A percentile compares a stretch with the other conserved stretches of the same genome.
Evolutionary conservation across 2,113 vertebrate species (phyloP).

Genomic region (Picathartes gymnocephalus): DNA sequence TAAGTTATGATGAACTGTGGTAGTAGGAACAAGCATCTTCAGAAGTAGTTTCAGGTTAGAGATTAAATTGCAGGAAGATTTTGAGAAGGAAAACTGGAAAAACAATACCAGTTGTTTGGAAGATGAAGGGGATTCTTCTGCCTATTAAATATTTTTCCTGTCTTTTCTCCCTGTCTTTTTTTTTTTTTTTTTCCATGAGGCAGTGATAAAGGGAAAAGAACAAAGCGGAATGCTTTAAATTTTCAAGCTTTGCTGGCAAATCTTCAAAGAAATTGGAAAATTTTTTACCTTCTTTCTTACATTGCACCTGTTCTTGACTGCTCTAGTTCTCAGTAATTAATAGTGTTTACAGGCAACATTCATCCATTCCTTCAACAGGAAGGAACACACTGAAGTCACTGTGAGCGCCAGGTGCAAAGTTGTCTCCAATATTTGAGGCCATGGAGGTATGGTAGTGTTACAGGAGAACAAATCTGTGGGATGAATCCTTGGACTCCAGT

Average conservation of each 20-base stretch:
- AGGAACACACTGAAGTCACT: neutral
- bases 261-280: neutral
- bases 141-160: neutral
- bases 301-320: neutral
- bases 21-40: neutral
- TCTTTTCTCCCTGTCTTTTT: neutral
- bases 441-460: neutral
- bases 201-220: neutral
- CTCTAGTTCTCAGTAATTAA: neutral
- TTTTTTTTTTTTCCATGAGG: neutral
- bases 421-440: neutral
- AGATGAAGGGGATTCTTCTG: neutral
- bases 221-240: neutral
- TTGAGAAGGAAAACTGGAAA: neutral
- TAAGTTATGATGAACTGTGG: neutral
- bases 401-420: neutral
- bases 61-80: neutral
- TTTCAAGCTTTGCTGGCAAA: neutral
- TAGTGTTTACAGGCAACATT: neutral
- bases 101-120: neutral
- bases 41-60: neutral
- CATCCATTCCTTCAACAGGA: neutral
- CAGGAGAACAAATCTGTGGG: neutral
- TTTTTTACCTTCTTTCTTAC: neutral
- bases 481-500: neutral